Evolutionary conservation across 2,888 invertebrate genomes (phyloP).

Genomic region (Lasioglossum leucozonium): DNA sequence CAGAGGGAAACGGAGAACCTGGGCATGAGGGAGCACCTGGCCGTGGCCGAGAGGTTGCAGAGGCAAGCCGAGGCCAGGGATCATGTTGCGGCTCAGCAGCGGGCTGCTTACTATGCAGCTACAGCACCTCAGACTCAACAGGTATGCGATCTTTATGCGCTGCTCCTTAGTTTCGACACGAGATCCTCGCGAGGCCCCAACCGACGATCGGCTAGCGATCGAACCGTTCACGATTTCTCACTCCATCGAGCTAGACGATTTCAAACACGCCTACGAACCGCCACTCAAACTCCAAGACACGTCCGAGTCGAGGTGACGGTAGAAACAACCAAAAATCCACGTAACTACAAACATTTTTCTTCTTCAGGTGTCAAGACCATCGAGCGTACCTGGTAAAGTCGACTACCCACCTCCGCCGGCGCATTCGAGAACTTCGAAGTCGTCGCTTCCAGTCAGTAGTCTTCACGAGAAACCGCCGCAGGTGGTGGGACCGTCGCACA

Average conservation of each 20-base stretch:
- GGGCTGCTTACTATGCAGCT: constrained; percentile 85
- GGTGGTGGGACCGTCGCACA: constrained; percentile 73
- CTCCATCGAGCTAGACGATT: neutral
- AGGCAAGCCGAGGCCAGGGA: constrained; percentile 81
- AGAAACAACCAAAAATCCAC: no score
- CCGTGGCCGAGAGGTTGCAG: constrained; percentile 80
- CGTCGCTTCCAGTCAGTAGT: constrained; percentile 81
- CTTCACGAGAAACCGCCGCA: constrained; percentile 78
- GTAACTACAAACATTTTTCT: neutral
- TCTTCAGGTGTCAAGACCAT: constrained; percentile 80
- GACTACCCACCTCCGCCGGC: constrained; percentile 85
- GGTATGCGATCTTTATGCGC: constrained; percentile 66
- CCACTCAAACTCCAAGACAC: no score
- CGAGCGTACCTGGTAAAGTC: constrained; percentile 82
- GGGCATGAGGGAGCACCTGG: constrained; percentile 75
- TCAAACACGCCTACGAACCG: neutral
- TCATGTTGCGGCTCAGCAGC: constrained; percentile 85
- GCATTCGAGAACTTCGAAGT: constrained; percentile 83
- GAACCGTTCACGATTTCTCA: no score
- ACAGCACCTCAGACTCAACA: constrained; percentile 80
- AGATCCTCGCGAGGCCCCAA: neutral
- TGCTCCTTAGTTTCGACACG: neutral
- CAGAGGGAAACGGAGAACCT: constrained; percentile 61
- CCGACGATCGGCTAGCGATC: no score
- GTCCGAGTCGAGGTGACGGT: no score